phyloP scores from a whole-genome alignment of 2,888 invertebrate genomes.

The Agonopterix alstromeriana region DNA sequence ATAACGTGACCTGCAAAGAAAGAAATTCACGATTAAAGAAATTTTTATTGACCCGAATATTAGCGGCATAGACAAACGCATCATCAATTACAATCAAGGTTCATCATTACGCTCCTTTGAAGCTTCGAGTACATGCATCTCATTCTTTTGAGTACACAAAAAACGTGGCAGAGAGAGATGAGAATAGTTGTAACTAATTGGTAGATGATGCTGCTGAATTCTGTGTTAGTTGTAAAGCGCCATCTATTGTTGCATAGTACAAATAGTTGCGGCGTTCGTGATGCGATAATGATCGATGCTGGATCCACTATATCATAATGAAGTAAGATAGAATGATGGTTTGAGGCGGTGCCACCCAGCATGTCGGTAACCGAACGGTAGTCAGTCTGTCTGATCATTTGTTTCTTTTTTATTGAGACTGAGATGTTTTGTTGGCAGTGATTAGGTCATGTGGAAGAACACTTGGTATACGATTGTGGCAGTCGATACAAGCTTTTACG shows the following conservation, averaged over 20 bases:
- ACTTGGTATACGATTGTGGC: no score
- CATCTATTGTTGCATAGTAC: conserved; percentile 73
- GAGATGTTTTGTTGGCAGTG: conserved; percentile 34
- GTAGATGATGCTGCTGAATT: conserved; percentile 68
- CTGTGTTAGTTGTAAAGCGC: conserved; percentile 59
- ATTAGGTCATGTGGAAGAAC: conserved; percentile 21
- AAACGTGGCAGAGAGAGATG: conserved; percentile 25
- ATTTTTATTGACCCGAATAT: conserved; percentile 44
- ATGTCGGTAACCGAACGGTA: conserved; percentile 56
- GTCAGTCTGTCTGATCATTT: conserved; percentile 36
- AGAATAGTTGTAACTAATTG: conserved; percentile 47
- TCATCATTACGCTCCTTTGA: conserved; percentile 49
- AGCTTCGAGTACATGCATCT: conserved; percentile 24
- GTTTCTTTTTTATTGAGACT: conserved; percentile 41
- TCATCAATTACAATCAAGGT: conserved; percentile 74
- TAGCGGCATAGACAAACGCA: conserved; percentile 56
- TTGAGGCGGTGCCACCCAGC: conserved; percentile 53
- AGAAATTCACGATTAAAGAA: conserved; percentile 46
- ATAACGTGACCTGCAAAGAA: conserved; percentile 38
- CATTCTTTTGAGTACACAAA: conserved; percentile 18
- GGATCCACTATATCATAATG: conserved; percentile 37
- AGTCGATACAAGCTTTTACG: no score
- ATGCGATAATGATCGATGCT: conserved; percentile 64
- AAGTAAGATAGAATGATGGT: conserved; percentile 56
- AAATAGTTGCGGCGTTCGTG: conserved; percentile 64